Evolutionary conservation across 2,797 vertebrate species (phyloP).

Genomic region (Martes flavigula): DNA sequence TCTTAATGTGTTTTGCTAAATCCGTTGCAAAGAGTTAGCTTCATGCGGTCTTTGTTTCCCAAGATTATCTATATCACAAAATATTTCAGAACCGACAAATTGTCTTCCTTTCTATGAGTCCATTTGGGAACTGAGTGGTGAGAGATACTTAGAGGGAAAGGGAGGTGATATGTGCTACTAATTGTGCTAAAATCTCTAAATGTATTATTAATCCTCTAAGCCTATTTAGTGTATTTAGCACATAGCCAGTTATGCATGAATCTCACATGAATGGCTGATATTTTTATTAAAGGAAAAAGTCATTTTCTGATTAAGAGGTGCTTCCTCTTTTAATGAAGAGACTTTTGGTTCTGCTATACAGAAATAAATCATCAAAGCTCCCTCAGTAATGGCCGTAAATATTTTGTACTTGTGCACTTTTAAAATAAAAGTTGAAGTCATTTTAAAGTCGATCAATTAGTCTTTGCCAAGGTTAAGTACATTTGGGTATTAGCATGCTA

Average conservation of each 20-base stretch:
- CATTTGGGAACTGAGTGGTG: background rate
- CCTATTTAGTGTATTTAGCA: constrained; percentile 41
- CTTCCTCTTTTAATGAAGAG: constrained; percentile 58
- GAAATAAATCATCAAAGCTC: constrained; percentile 68
- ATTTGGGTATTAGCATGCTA: constrained; percentile 40
- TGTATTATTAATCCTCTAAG: constrained; percentile 47
- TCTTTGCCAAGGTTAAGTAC: constrained; percentile 62
- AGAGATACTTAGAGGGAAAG: background rate
- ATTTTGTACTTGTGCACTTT: constrained; percentile 61
- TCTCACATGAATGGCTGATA: constrained; percentile 22
- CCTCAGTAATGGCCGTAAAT: constrained; percentile 44
- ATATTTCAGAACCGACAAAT: background rate
- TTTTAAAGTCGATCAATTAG: constrained; percentile 64
- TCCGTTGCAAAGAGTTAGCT: constrained; percentile 46
- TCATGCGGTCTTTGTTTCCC: constrained; percentile 2
- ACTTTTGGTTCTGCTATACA: constrained; percentile 50
- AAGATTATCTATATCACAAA: constrained; percentile 15
- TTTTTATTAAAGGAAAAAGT: constrained; percentile 56
- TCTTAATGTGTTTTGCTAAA: constrained; percentile 52
- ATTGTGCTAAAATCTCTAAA: constrained; percentile 45
- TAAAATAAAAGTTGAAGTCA: constrained; percentile 65
- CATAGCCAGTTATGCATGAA: constrained; percentile 23
- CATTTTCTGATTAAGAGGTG: constrained; percentile 64
- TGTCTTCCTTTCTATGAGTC: background rate
- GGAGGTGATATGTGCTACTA: background rate